phyloP scores from a whole-genome alignment of 2,888 invertebrate genomes.

The Caenorhabditis afra region DNA sequence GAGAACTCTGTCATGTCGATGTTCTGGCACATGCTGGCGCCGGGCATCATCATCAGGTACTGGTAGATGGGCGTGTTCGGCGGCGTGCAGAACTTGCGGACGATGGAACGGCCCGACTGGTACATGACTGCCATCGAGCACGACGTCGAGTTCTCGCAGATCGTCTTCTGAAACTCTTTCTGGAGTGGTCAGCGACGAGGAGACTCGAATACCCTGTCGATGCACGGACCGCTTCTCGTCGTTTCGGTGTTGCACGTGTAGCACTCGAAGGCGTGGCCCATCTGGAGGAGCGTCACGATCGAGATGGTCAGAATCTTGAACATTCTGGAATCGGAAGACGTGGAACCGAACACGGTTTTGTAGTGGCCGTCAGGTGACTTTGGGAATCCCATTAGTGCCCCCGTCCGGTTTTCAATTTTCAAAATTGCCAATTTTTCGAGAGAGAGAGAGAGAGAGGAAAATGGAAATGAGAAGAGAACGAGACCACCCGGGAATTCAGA shows the following conservation, averaged over 20 bases:
- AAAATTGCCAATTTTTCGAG: slow-evolving; percentile 3
- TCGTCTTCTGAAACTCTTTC: slow-evolving; percentile 50
- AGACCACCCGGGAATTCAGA: too few relatives aligned
- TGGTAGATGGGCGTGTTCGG: slow-evolving; percentile 76
- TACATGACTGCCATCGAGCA: slow-evolving; percentile 65
- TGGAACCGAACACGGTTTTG: background rate
- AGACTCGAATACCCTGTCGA: slow-evolving; percentile 62
- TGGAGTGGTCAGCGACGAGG: too few relatives aligned
- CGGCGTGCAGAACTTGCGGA: slow-evolving; percentile 78
- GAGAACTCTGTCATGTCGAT: slow-evolving; percentile 63
- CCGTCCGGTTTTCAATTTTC: slow-evolving; percentile 14
- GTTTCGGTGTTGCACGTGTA: slow-evolving; percentile 73
- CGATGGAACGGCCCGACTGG: slow-evolving; percentile 54
- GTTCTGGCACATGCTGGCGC: slow-evolving; percentile 76
- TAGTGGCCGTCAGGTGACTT: slow-evolving; percentile 5
- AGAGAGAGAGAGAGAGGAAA: too few relatives aligned
- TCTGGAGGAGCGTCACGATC: slow-evolving; percentile 15
- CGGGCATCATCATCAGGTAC: slow-evolving; percentile 76
- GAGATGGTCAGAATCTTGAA: slow-evolving; percentile 20
- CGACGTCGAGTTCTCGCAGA: slow-evolving; percentile 56
- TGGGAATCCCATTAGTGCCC: slow-evolving; percentile 1
- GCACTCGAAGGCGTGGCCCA: slow-evolving; percentile 70
- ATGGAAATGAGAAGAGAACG: too few relatives aligned
- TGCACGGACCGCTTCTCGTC: slow-evolving; percentile 60
- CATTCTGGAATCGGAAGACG: slow-evolving; percentile 7